A percentile compares a stretch with the other conserved stretches of the same genome.
These are phyloP conservation scores for Archivesica marissinica DNA, from an alignment of 1,140 invertebrate genomes.

Conservation along the genomic window DNA sequence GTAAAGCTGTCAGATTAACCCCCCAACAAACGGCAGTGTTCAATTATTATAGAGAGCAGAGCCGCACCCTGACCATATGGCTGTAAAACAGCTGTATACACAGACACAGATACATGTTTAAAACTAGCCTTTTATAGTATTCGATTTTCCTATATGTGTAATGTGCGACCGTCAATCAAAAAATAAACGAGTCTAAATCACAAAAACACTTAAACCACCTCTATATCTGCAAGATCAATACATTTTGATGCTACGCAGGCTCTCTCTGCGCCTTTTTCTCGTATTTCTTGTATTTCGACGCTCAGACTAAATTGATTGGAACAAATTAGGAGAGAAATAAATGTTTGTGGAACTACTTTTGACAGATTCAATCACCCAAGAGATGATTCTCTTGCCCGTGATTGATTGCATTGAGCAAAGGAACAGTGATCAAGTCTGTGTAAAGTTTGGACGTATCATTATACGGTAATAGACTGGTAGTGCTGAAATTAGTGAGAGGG, in stretches of 20 bases:
- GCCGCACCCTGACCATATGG: no score
- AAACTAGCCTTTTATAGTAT: no score
- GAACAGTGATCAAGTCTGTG: slow-evolving; percentile 31
- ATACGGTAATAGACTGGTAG: background rate
- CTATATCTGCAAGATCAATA: background rate
- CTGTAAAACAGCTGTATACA: no score
- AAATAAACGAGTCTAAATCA: background rate
- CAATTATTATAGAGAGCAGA: no score
- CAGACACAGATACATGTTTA: no score
- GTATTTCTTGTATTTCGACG: slow-evolving; percentile 25
- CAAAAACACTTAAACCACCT: background rate
- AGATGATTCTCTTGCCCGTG: slow-evolving; percentile 4
- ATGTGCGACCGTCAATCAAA: no score
- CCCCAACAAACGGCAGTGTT: no score
- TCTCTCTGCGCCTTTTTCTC: slow-evolving; percentile 24
- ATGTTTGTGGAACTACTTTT: slow-evolving; percentile 44
- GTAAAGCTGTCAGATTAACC: no score
- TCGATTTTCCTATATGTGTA: no score
- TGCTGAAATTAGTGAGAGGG: no score
- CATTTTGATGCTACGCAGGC: background rate
- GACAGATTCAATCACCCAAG: slow-evolving; percentile 46
- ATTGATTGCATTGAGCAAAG: slow-evolving; percentile 26
- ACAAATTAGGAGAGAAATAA: slow-evolving; percentile 47
- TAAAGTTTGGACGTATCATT: slow-evolving; percentile 27
- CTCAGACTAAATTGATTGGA: slow-evolving; percentile 41